A percentile compares a stretch with the other conserved stretches of the same genome.
phyloP scores from a whole-genome alignment of 1,140 invertebrate species.

The Bombyx mandarina region DNA sequence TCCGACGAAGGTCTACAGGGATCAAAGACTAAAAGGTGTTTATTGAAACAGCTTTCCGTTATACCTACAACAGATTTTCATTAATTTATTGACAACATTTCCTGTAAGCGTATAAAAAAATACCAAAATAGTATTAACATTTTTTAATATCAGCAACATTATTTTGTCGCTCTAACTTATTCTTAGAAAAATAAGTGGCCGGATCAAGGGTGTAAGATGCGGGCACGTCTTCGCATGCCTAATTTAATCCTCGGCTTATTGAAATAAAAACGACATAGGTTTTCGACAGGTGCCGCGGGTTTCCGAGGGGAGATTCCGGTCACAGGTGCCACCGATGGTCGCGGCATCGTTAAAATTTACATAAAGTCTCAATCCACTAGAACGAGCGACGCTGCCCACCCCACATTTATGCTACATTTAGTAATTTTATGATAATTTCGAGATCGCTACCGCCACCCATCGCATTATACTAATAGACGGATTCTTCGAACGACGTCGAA shows the following conservation, averaged over 20 bases:
- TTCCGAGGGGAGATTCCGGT: constrained; percentile 29
- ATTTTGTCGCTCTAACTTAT: no score
- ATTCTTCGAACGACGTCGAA: constrained; percentile 40
- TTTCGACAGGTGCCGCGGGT: constrained; percentile 61
- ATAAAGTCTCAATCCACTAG: constrained; percentile 69
- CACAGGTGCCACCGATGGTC: constrained; percentile 67
- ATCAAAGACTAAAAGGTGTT: no score
- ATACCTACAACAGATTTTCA: no score
- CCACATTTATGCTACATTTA: constrained; percentile 70
- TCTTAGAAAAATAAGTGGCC: no score
- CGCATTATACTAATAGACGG: constrained; percentile 70
- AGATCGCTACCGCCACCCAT: constrained; percentile 65
- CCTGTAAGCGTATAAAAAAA: no score
- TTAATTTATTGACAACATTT: no score
- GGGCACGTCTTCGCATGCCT: constrained; percentile 49
- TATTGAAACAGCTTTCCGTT: no score
- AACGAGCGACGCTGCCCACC: constrained; percentile 55
- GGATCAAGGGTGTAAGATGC: constrained; percentile 17
- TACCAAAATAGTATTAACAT: no score
- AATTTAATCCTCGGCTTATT: constrained; percentile 68
- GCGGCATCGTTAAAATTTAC: constrained; percentile 70
- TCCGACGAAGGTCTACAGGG: no score
- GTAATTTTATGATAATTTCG: constrained; percentile 71
- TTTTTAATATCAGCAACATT: no score
- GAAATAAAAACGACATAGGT: constrained; percentile 70